Evolutionary conservation across 2,888 invertebrate species (phyloP).

Genomic region (Pristionchus entomophagus): DNA sequence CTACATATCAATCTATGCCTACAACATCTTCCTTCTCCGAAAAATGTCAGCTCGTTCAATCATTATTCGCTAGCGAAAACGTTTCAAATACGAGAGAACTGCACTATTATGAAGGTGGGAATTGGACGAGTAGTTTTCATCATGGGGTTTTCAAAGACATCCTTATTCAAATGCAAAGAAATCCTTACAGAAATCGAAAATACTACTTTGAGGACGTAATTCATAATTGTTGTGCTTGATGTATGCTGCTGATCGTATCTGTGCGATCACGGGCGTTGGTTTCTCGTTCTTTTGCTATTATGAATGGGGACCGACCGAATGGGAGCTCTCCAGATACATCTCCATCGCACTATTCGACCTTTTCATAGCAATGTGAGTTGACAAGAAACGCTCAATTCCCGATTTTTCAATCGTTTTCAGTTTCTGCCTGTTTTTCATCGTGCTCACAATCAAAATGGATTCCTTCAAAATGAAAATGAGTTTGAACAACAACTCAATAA

Average conservation of each 20-base stretch:
- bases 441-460: no score
- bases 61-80: background rate
- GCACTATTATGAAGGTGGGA: no score
- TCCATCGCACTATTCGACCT: background rate
- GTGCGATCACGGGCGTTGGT: background rate
- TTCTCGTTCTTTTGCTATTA: conserved; percentile 6
- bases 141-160: background rate
- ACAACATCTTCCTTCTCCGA: background rate
- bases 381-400: background rate
- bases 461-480: no score
- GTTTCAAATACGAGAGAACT: background rate
- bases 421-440: no score
- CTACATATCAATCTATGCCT: background rate
- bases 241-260: background rate
- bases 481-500: no score
- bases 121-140: no score
- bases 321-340: background rate
- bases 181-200: no score
- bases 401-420: no score
- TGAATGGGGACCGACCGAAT: background rate
- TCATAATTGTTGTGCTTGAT: background rate
- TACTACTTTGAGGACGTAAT: no score
- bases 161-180: background rate
- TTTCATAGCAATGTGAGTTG: background rate
- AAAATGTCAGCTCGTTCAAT: background rate